Evolutionary conservation across 1,140 invertebrate genomes (phyloP).

Genomic region (Drosophila bocqueti): DNA sequence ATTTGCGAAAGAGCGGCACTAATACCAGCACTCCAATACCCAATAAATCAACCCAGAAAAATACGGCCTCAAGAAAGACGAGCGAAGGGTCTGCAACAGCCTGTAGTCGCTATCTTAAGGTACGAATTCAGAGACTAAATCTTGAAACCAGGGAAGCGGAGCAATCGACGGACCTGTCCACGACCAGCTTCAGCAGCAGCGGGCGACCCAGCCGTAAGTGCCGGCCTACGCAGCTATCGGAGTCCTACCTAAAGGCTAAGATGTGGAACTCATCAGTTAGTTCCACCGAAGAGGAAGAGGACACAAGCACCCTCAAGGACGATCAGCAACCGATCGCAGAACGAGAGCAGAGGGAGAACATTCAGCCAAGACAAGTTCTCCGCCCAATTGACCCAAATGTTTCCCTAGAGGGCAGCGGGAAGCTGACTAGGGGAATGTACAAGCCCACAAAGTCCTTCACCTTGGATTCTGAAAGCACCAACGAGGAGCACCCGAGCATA

Average conservation of each 20-base stretch:
- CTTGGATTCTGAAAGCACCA: not conserved
- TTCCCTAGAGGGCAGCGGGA: too few relatives aligned
- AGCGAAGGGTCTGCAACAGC: not conserved
- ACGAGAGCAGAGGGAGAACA: not conserved
- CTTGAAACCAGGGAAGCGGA: not conserved
- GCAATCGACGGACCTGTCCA: not conserved
- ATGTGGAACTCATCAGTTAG: conserved; percentile 47
- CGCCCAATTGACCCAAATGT: conserved; percentile 7
- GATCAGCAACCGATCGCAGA: too few relatives aligned
- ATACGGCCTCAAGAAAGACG: not conserved
- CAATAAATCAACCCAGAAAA: not conserved
- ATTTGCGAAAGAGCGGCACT: not conserved
- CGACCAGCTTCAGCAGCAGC: not conserved
- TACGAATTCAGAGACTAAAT: not conserved
- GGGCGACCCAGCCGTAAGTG: conserved; percentile 48
- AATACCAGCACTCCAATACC: conserved; percentile 22
- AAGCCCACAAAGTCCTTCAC: not conserved
- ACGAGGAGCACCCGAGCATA: conserved; percentile 5
- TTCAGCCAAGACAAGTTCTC: not conserved
- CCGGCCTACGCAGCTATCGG: conserved; percentile 43
- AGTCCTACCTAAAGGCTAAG: conserved; percentile 32
- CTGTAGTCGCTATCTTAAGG: not conserved
- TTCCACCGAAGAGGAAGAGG: too few relatives aligned
- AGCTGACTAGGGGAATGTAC: not conserved
- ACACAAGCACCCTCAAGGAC: not conserved